phyloP scores from a whole-genome alignment of 2,797 vertebrate genomes.

The Neomorphus geoffroyi region DNA sequence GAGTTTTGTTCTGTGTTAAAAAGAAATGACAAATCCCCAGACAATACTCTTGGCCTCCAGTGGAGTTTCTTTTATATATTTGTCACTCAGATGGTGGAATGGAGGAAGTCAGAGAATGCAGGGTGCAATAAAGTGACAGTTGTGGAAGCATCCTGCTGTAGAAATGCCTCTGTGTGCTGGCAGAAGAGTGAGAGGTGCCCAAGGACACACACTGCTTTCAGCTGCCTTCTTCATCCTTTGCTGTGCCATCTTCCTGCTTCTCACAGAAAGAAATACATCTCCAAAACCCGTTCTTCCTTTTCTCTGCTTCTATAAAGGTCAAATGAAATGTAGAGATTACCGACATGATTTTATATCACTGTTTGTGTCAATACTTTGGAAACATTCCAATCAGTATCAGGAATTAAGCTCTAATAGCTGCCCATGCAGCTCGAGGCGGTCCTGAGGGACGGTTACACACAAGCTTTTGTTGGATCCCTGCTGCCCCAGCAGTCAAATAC shows the following conservation, averaged over 20 bases:
- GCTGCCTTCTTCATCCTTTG: neutral
- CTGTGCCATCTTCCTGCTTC: neutral
- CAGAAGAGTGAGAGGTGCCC: neutral
- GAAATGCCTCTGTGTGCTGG: neutral
- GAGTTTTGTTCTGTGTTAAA: neutral
- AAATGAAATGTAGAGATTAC: neutral
- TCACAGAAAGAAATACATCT: neutral
- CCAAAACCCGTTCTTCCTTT: neutral
- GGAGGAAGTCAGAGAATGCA: neutral
- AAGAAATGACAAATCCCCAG: neutral
- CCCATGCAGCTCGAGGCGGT: neutral
- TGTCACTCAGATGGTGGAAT: neutral
- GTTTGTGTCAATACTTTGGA: neutral
- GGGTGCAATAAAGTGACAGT: neutral
- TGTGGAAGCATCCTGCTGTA: neutral
- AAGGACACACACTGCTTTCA: neutral
- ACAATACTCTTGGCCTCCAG: neutral
- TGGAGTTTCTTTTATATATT: neutral
- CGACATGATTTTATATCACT: neutral
- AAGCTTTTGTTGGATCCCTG: slow-evolving; percentile 8
- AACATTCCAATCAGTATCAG: neutral
- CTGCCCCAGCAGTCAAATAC: slow-evolving; percentile 12
- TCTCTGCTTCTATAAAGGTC: neutral
- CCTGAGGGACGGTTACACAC: neutral
- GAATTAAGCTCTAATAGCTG: slow-evolving; percentile 6